phyloP scores from a whole-genome alignment of 2,888 invertebrate genomes.

The Aleiodes alternator region DNA sequence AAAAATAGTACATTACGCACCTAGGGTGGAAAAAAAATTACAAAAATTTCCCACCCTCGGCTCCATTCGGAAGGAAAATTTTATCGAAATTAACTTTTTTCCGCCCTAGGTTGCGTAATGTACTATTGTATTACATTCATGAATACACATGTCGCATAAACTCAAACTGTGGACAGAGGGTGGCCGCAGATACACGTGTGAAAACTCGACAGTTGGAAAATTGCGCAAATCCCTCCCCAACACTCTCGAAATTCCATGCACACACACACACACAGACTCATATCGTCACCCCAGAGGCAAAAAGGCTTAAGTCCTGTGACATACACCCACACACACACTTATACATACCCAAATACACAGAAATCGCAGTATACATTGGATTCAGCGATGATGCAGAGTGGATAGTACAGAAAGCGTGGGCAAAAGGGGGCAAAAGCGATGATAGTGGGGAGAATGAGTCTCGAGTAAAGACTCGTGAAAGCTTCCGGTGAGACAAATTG shows the following conservation, averaged over 20 bases:
- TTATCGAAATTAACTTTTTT: no score
- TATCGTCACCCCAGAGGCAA: no score
- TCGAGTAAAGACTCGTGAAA: slow-evolving; percentile 74
- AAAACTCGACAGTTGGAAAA: background rate
- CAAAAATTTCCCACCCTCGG: no score
- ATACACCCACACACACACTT: no score
- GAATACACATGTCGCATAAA: slow-evolving; percentile 25
- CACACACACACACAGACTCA: background rate
- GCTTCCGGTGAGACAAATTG: slow-evolving; percentile 74
- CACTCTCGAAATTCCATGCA: background rate
- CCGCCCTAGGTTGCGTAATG: no score
- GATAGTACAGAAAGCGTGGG: background rate
- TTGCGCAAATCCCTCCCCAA: background rate
- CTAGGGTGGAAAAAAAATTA: no score
- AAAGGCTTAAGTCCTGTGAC: no score
- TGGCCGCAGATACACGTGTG: slow-evolving; percentile 32
- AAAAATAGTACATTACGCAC: no score
- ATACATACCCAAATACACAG: background rate
- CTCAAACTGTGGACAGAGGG: slow-evolving; percentile 23
- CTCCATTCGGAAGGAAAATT: no score
- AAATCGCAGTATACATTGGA: background rate
- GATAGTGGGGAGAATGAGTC: slow-evolving; percentile 56
- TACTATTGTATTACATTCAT: slow-evolving; percentile 11
- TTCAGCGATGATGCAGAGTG: background rate
- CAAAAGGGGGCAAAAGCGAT: slow-evolving; percentile 10